Conservation (phyloP, 2,113 vertebrate genomes). For the Brachyhypopomus occidentalis region DNA sequence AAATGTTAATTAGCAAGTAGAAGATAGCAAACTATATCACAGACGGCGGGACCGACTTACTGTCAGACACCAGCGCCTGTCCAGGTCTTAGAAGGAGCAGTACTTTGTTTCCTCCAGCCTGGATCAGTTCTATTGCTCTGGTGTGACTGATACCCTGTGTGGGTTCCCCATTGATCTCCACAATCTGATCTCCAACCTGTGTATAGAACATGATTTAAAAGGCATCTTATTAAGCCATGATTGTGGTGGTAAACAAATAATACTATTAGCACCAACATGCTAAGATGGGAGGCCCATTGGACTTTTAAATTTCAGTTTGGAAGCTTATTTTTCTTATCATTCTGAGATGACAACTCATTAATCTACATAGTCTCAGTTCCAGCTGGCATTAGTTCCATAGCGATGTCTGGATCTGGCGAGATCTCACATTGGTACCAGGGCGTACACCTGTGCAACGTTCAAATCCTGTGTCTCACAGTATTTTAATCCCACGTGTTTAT, state of each 20-base stretch:
- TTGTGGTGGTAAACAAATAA: neutral
- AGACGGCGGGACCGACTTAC: conserved; percentile 71
- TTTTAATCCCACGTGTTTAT: neutral
- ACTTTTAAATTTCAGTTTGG: neutral
- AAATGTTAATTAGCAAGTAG: neutral
- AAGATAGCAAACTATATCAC: neutral
- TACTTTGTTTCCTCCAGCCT: conserved; percentile 93
- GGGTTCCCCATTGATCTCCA: conserved; percentile 96
- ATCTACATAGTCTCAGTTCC: conserved; percentile 1
- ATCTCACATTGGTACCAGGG: neutral
- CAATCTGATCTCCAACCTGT: conserved; percentile 98
- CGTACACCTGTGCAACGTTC: neutral
- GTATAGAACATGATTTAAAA: neutral
- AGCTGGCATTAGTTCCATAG: neutral
- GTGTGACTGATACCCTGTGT: conserved; percentile 98
- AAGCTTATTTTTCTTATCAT: neutral
- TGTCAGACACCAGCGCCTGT: conserved; percentile 89
- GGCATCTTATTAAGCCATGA: neutral
- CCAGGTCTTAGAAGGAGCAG: conserved; percentile 89
- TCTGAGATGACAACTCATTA: neutral
- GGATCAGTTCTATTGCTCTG: conserved; percentile 95
- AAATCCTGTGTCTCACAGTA: neutral
- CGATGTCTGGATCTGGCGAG: neutral
- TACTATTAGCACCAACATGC: too few relatives aligned
- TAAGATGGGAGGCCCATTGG: neutral